Conservation (phyloP, 2,797 vertebrate species). For the Melopsittacus undulatus region DNA sequence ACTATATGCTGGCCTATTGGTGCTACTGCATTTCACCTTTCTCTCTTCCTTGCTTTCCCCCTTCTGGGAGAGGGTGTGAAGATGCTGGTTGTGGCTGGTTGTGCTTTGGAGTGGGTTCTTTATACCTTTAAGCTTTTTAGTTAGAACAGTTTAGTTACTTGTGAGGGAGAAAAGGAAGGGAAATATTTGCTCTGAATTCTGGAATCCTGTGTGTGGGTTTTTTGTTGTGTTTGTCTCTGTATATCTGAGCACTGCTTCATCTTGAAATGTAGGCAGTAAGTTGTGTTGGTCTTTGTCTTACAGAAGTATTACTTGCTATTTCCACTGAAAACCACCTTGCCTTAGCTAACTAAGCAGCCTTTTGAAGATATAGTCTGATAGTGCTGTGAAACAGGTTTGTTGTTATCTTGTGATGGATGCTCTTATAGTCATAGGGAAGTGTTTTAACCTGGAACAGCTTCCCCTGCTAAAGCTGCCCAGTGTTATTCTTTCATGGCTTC, state of each 20-base stretch:
- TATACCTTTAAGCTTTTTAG: not conserved
- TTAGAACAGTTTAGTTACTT: not conserved
- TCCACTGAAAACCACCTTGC: not conserved
- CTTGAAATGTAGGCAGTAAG: not conserved
- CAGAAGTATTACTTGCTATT: not conserved
- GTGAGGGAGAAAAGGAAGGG: not conserved
- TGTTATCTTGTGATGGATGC: not conserved
- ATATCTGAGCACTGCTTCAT: not conserved
- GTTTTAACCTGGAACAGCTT: not conserved
- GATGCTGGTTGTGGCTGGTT: not conserved
- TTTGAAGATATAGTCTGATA: not conserved
- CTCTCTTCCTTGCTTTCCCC: accelerated
- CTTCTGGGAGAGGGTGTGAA: not conserved
- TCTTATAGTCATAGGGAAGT: not conserved
- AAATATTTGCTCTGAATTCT: not conserved
- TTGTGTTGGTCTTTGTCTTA: not conserved
- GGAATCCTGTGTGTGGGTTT: not conserved
- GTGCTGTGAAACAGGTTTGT: not conserved
- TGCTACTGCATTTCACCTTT: not conserved
- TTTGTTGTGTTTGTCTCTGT: not conserved
- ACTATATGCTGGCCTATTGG: accelerated
- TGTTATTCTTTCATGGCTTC: not conserved
- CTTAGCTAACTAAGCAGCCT: not conserved
- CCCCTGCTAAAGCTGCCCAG: not conserved
- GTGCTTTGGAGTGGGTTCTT: accelerated